Evolutionary conservation across 2,888 invertebrate species (phyloP).

Genomic region (Macrosoma leucophasiata): DNA sequence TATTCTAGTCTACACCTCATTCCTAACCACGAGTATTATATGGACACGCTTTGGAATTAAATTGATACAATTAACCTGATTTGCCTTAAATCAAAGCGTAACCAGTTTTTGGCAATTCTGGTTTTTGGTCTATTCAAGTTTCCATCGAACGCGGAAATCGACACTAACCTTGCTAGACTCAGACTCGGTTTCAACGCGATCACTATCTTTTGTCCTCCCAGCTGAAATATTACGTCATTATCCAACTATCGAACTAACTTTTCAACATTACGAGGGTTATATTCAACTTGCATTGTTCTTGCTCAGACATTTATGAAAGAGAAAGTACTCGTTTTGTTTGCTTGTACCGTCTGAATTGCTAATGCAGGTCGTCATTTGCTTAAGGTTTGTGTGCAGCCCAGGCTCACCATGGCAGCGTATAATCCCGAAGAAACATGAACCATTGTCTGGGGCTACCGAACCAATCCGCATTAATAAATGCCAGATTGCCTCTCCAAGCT

Average conservation of each 20-base stretch:
- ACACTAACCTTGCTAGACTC: conserved; percentile 8
- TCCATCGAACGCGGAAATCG: conserved; percentile 5
- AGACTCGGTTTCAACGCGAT: conserved; percentile 31
- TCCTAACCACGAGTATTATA: too few relatives aligned
- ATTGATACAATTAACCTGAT: too few relatives aligned
- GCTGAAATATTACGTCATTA: conserved; percentile 27
- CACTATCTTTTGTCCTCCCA: conserved; percentile 27
- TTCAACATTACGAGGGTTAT: conserved; percentile 26
- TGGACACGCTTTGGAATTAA: too few relatives aligned
- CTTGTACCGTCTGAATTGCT: conserved; percentile 48
- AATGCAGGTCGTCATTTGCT: conserved; percentile 47
- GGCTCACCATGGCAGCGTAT: conserved; percentile 37
- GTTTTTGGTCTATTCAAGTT: too few relatives aligned
- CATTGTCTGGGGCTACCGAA: conserved; percentile 46
- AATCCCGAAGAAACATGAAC: conserved; percentile 45
- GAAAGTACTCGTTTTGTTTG: conserved; percentile 48
- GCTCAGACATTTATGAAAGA: conserved; percentile 48
- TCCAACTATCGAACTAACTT: conserved; percentile 30
- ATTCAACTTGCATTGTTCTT: conserved; percentile 34
- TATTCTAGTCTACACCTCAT: too few relatives aligned
- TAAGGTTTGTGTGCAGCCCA: conserved; percentile 39
- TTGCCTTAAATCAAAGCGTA: too few relatives aligned
- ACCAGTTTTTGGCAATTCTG: too few relatives aligned
- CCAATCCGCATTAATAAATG: conserved; percentile 54
- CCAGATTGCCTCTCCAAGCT: conserved; percentile 43